These are phyloP conservation scores for Catharus bicknelli DNA, from an alignment of 2,113 vertebrate genomes.

Conservation along the genomic window DNA sequence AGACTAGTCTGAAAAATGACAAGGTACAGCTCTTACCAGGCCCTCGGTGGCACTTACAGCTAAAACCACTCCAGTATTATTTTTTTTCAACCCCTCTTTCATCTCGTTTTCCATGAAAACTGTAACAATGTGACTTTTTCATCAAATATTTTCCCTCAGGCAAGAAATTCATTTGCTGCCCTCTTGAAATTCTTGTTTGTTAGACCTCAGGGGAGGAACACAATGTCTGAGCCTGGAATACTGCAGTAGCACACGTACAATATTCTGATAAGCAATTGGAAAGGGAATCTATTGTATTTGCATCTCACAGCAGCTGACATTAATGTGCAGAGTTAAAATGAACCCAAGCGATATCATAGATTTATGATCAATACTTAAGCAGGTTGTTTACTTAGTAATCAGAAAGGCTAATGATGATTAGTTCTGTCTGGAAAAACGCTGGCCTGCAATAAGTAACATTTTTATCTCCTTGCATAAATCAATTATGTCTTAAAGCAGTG, in stretches of 20 bases:
- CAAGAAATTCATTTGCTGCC: slow-evolving; percentile 44
- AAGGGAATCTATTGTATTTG: neutral
- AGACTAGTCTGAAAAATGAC: neutral
- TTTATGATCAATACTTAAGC: neutral
- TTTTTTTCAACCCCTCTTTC: neutral
- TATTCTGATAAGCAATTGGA: neutral
- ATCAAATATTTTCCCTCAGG: slow-evolving; percentile 40
- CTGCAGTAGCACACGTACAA: neutral
- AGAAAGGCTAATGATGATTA: neutral
- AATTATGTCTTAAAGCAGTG: neutral
- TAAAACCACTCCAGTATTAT: neutral
- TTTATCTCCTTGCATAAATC: neutral
- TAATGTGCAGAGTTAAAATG: neutral
- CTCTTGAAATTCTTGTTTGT: slow-evolving; percentile 38
- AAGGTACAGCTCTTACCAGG: neutral
- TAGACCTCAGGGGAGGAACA: neutral
- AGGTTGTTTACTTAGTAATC: slow-evolving; percentile 3
- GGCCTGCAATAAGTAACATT: neutral
- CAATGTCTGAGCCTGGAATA: slow-evolving; percentile 5
- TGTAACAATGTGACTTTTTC: slow-evolving; percentile 2
- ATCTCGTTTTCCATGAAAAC: slow-evolving; percentile 31
- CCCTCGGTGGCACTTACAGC: neutral
- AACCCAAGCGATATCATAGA: neutral
- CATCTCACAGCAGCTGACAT: neutral
- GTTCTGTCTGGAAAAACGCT: neutral